A percentile compares a stretch with the other conserved stretches of the same genome.
phyloP scores from a whole-genome alignment of 2,888 invertebrate genomes.

The Rhogogaster chlorosoma region DNA sequence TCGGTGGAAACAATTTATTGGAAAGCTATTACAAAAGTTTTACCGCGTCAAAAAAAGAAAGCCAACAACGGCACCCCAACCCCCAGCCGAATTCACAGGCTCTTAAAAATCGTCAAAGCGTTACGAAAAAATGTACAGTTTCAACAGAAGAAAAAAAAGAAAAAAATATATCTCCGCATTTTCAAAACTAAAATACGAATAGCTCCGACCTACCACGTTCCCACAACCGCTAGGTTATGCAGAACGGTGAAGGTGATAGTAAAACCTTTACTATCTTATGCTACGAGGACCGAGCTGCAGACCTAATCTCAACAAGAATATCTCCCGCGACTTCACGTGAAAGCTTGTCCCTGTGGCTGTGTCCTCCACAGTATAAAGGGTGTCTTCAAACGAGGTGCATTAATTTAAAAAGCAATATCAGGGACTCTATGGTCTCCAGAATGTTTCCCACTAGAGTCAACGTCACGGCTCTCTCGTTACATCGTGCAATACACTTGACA shows the following conservation, averaged over 20 bases:
- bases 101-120: slow-evolving; percentile 7
- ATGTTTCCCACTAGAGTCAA: slow-evolving; percentile 17
- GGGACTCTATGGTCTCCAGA: slow-evolving; percentile 35
- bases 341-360: slow-evolving; percentile 19
- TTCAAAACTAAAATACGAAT: slow-evolving; percentile 6
- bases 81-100: not conserved
- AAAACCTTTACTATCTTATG: slow-evolving; percentile 27
- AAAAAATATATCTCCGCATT: not conserved
- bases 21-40: slow-evolving; percentile 63
- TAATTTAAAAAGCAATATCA: slow-evolving; percentile 48
- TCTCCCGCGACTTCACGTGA: slow-evolving; percentile 26
- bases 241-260: slow-evolving; percentile 35
- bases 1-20: slow-evolving; percentile 36
- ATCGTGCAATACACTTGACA: slow-evolving; percentile 8
- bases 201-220: slow-evolving; percentile 3
- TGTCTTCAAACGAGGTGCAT: slow-evolving; percentile 45
- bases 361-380: slow-evolving; percentile 10
- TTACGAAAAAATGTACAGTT: not conserved
- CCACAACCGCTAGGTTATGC: slow-evolving; percentile 5
- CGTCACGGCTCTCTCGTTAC: slow-evolving; percentile 13
- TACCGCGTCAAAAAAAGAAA: slow-evolving; percentile 49
- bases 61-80: slow-evolving; percentile 1
- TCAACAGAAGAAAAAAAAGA: not conserved
- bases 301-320: slow-evolving; percentile 41
- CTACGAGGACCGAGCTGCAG: not conserved